phyloP scores from a whole-genome alignment of 2,113 vertebrate species.

The Dissostichus mawsoni region DNA sequence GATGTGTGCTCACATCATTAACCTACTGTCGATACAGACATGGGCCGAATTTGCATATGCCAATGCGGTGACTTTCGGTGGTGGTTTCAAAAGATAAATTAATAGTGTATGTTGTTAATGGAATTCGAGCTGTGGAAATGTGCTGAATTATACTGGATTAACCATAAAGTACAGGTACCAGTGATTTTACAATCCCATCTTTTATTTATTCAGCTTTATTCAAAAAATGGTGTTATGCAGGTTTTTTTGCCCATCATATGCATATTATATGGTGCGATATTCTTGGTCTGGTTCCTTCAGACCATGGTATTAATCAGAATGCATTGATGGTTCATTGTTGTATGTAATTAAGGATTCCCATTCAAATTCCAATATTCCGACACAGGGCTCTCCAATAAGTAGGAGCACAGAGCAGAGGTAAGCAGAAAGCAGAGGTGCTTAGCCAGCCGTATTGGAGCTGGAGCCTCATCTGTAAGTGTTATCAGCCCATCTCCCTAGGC shows the following conservation, averaged over 20 bases:
- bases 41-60: background rate
- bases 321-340: conserved; percentile 60
- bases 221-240: background rate
- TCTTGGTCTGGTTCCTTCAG: conserved; percentile 27
- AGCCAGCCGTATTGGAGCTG: conserved; percentile 81
- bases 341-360: conserved; percentile 77
- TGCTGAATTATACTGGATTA: conserved; percentile 1
- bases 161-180: background rate
- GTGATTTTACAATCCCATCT: background rate
- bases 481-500: conserved; percentile 79
- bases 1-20: conserved; percentile 6
- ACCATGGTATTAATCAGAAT: conserved; percentile 66
- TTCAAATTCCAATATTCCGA: conserved; percentile 74
- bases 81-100: background rate
- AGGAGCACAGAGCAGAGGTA: conserved; percentile 74
- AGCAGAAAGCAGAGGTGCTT: conserved; percentile 86
- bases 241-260: background rate
- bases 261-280: conserved; percentile 3
- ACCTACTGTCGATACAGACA: conserved; percentile 1
- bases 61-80: background rate
- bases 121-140: conserved; percentile 27
- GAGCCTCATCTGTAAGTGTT: conserved; percentile 85
- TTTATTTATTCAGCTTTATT: background rate
- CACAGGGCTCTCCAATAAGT: conserved; percentile 58
- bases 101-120: background rate